These are phyloP conservation scores for Tetramorium alpestre DNA, from an alignment of 1,140 invertebrate genomes.

Conservation along the genomic window DNA sequence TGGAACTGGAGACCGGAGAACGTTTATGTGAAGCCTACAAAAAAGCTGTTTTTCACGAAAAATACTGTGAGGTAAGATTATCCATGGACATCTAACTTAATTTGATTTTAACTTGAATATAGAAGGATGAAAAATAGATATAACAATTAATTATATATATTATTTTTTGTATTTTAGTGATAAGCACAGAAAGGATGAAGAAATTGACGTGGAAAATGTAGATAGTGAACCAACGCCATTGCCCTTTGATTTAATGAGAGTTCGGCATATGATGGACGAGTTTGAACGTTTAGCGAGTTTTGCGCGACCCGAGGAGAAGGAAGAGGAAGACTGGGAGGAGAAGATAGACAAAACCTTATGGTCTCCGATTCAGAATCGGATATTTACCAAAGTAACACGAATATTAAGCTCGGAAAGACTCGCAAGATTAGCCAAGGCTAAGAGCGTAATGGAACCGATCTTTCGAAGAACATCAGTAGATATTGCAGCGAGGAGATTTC, in stretches of 20 bases:
- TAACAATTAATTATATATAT: constrained; percentile 8
- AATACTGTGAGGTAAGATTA: constrained; percentile 69
- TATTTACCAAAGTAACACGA: constrained; percentile 89
- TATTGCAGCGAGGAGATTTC: constrained; percentile 89
- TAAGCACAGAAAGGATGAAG: constrained; percentile 77
- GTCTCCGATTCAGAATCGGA: constrained; percentile 88
- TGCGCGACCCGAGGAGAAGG: constrained; percentile 87
- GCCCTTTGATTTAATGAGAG: constrained; percentile 89
- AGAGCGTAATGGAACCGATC: constrained; percentile 88
- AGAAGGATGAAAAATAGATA: not conserved
- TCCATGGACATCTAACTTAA: constrained; percentile 8
- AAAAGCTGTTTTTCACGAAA: constrained; percentile 85
- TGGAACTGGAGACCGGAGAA: constrained; percentile 90
- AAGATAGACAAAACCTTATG: constrained; percentile 89
- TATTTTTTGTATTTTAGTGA: constrained; percentile 55
- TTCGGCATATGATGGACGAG: constrained; percentile 90
- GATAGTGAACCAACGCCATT: constrained; percentile 70
- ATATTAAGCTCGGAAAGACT: constrained; percentile 91
- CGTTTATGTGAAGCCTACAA: constrained; percentile 88
- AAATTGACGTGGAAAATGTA: constrained; percentile 85
- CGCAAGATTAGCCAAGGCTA: constrained; percentile 87
- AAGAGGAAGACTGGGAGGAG: constrained; percentile 91
- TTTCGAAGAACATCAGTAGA: constrained; percentile 90
- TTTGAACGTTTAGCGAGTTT: constrained; percentile 89
- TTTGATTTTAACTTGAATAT: not conserved